Evolutionary conservation across 64 coral and sea anemone genomes (phyloP).

Genomic region (Montipora capricornis): DNA sequence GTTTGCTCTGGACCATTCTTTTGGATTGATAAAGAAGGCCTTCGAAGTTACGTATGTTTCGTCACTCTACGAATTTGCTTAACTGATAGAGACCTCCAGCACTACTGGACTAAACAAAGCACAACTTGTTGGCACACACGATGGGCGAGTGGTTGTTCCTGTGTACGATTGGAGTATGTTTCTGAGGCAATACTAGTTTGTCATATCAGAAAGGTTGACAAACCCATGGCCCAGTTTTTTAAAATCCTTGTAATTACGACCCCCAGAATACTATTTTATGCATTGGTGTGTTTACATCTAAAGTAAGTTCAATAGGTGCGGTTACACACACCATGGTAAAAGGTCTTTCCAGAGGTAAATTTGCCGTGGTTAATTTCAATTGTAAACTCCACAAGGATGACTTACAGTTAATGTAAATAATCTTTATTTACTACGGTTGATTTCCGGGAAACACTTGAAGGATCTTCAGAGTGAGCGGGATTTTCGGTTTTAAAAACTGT

Average conservation of each 20-base stretch:
- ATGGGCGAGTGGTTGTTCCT: too few species aligned
- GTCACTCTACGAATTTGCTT: conserved; percentile 56
- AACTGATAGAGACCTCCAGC: too few species aligned
- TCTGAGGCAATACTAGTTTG: too few species aligned
- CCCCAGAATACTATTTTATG: conserved; percentile 21
- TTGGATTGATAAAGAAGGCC: conserved; percentile 57
- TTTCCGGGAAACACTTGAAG: conserved; percentile 18
- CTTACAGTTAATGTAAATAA: conserved; percentile 11
- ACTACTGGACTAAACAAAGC: too few species aligned
- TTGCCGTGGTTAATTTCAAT: conserved; percentile 1
- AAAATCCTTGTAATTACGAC: conserved; percentile 9
- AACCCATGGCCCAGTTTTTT: conserved; percentile 18
- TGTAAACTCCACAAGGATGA: background rate
- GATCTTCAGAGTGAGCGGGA: background rate
- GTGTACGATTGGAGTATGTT: too few species aligned
- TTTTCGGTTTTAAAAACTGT: conserved; percentile 22
- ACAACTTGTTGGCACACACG: too few species aligned
- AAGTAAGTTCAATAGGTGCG: conserved; percentile 4
- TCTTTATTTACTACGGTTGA: conserved; percentile 1
- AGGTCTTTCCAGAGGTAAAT: conserved; percentile 14
- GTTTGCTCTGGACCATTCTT: conserved; percentile 46
- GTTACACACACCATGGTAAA: background rate
- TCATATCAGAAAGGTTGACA: conserved; percentile 19
- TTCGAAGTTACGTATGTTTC: conserved; percentile 57
- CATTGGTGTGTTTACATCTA: conserved; percentile 15